Conservation (phyloP, 2,113 vertebrate species). For the Podarcis cretensis region DNA sequence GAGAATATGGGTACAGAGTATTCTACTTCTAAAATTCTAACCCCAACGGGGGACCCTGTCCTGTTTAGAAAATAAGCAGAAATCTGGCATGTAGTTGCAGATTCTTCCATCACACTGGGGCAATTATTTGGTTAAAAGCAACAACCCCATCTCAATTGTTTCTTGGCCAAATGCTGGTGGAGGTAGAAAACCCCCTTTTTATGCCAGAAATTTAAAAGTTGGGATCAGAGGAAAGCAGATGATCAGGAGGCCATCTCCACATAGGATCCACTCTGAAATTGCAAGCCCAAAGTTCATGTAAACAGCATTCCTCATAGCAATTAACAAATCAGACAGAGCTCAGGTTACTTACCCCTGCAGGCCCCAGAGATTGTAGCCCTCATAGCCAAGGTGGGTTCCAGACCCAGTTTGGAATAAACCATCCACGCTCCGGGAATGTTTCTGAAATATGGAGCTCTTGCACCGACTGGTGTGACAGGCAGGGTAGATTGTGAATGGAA, state of each 20-base stretch:
- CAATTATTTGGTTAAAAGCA: not conserved
- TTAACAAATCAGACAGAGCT: not conserved
- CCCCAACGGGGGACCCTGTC: not conserved
- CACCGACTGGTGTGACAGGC: constrained; percentile 50
- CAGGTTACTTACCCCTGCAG: constrained; percentile 65
- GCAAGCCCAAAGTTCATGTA: not conserved
- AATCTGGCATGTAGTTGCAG: not conserved
- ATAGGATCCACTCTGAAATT: not conserved
- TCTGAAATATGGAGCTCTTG: constrained; percentile 55
- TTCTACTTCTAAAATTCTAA: not conserved
- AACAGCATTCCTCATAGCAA: not conserved
- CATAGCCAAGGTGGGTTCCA: constrained; percentile 59
- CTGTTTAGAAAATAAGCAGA: not conserved
- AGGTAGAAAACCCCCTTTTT: too few relatives aligned
- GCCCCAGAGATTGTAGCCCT: constrained; percentile 62
- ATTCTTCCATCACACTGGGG: not conserved
- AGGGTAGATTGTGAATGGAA: constrained; percentile 65
- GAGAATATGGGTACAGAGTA: not conserved
- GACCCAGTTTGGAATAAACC: constrained; percentile 58
- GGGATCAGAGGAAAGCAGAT: not conserved
- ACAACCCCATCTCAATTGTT: too few relatives aligned
- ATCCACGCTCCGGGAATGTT: constrained; percentile 39
- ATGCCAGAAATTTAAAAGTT: not conserved
- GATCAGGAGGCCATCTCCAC: not conserved
- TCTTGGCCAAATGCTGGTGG: not conserved